phyloP scores from a whole-genome alignment of 2,113 vertebrate genomes.

The Pagrus major region DNA sequence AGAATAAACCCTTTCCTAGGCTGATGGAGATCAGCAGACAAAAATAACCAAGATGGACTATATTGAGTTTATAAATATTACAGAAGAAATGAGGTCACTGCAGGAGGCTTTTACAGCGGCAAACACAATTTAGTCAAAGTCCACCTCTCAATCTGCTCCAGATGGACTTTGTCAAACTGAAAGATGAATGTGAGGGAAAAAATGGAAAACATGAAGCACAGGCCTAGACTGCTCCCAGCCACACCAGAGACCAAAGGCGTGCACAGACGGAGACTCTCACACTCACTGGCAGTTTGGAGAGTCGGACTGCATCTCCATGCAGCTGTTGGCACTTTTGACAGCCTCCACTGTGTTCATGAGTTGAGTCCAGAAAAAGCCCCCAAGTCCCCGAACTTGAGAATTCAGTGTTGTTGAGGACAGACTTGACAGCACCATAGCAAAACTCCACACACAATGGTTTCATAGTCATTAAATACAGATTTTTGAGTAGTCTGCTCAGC shows the following conservation, averaged over 20 bases:
- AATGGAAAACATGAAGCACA: conserved; percentile 30
- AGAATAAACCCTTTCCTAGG: conserved; percentile 4
- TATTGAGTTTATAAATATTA: conserved; percentile 36
- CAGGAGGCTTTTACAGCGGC: background rate
- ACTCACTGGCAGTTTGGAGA: conserved; percentile 41
- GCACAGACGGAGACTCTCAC: conserved; percentile 31
- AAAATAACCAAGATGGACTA: conserved; percentile 33
- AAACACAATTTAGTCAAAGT: conserved; percentile 31
- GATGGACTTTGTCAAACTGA: conserved; percentile 30
- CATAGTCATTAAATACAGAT: conserved; percentile 51
- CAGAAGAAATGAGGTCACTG: conserved; percentile 24
- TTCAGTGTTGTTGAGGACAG: conserved; percentile 51
- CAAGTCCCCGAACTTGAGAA: conserved; percentile 47
- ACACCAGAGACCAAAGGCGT: conserved; percentile 34
- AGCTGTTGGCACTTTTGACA: conserved; percentile 72
- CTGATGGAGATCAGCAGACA: conserved; percentile 5
- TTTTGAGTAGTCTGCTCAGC: conserved; percentile 22
- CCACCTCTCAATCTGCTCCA: conserved; percentile 30
- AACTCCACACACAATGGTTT: conserved; percentile 32
- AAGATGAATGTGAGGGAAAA: conserved; percentile 27
- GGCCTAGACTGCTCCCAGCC: conserved; percentile 21
- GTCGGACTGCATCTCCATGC: conserved; percentile 50
- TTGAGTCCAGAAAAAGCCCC: conserved; percentile 59
- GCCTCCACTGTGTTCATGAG: conserved; percentile 65
- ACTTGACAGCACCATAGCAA: conserved; percentile 54